phyloP scores from a whole-genome alignment of 2,113 vertebrate genomes.

The Hyperoodon ampullatus region DNA sequence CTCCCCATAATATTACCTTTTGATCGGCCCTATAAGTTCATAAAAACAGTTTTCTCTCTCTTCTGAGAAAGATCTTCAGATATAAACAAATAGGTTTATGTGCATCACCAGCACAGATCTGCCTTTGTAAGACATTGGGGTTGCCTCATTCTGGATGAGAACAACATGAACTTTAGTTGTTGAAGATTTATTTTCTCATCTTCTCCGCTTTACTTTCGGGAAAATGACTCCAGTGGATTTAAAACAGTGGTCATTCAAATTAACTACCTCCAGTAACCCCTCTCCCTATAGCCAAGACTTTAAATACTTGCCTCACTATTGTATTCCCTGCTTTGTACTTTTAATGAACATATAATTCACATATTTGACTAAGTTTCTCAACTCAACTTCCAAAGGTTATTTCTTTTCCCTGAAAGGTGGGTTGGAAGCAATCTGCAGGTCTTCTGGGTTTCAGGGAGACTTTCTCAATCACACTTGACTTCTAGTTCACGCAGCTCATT shows the following conservation, averaged over 20 bases:
- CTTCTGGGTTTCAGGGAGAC: background rate
- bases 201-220: background rate
- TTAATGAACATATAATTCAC: background rate
- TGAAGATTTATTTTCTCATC: background rate
- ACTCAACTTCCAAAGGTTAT: background rate
- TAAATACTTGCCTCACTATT: background rate
- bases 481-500: background rate
- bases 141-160: background rate
- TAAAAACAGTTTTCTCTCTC: background rate
- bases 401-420: background rate
- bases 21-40: background rate
- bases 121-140: background rate
- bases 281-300: background rate
- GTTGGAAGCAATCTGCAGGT: background rate
- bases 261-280: background rate
- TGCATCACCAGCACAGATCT: background rate
- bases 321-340: background rate
- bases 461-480: background rate
- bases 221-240: background rate
- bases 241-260: background rate
- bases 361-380: background rate
- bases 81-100: background rate
- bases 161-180: background rate
- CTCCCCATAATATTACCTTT: background rate
- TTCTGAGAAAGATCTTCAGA: conserved; percentile 18